phyloP scores from a whole-genome alignment of 2,888 invertebrate genomes.

The Podotricha telesiphe region DNA sequence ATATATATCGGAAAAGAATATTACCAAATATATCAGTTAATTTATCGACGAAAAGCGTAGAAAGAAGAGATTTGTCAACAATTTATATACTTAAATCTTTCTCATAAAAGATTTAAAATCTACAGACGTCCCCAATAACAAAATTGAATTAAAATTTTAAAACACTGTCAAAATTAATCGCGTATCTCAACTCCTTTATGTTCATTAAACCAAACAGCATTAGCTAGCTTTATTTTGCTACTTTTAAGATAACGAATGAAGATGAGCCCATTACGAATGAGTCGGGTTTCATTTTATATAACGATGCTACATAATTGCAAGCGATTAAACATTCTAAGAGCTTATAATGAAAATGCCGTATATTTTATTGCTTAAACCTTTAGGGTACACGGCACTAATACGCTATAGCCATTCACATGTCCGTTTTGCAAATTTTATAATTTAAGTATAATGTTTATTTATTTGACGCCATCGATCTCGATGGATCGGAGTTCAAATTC shows the following conservation, averaged over 20 bases:
- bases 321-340: conserved; percentile 30
- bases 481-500: no score
- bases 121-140: background rate
- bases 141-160: conserved; percentile 1
- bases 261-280: conserved; percentile 39
- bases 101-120: no score
- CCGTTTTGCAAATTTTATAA: background rate
- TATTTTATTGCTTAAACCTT: conserved; percentile 19
- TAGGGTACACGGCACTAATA: conserved; percentile 9
- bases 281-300: conserved; percentile 33
- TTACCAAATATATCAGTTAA: no score
- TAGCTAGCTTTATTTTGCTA: conserved; percentile 30
- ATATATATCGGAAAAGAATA: no score
- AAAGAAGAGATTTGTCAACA: no score
- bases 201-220: conserved; percentile 24
- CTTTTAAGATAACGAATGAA: conserved; percentile 38
- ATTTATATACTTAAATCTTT: no score
- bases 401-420: background rate
- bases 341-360: conserved; percentile 27
- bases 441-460: no score
- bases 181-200: background rate
- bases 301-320: conserved; percentile 34
- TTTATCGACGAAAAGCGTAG: no score
- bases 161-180: conserved; percentile 13
- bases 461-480: no score